Percentiles rank a stretch among this genome's conserved stretches.
These are phyloP conservation scores for Halcyon chelicuti DNA, from an alignment of 2,797 vertebrate species.

Conservation along the genomic window DNA sequence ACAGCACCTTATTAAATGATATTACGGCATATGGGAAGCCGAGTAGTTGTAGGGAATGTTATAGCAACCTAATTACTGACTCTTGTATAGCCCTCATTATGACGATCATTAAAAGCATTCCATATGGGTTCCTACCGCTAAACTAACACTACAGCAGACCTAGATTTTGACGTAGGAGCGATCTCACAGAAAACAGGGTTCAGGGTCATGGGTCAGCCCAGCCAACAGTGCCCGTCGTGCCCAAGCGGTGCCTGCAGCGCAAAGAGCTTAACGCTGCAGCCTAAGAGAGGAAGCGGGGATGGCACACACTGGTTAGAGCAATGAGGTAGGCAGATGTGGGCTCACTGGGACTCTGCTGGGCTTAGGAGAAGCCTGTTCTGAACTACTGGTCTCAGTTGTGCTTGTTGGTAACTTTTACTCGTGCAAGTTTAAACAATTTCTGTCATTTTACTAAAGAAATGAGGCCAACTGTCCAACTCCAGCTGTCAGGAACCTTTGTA, in stretches of 20 bases:
- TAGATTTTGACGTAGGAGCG: neutral
- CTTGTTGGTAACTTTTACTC: neutral
- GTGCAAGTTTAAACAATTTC: neutral
- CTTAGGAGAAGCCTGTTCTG: neutral
- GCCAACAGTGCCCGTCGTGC: no score
- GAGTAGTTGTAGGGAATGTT: neutral
- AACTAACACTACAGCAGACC: neutral
- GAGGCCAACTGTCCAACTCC: neutral
- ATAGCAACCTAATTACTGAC: neutral
- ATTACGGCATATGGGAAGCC: neutral
- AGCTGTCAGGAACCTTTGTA: neutral
- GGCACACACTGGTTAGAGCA: no score
- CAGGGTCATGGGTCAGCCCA: neutral
- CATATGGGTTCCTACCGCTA: neutral
- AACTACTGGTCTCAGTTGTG: neutral
- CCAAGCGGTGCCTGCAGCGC: fast-evolving
- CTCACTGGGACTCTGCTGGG: neutral
- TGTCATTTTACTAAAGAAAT: neutral
- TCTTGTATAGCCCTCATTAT: neutral
- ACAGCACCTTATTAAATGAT: neutral
- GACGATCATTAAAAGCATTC: neutral
- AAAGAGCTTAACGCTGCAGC: neutral
- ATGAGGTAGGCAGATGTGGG: fast-evolving
- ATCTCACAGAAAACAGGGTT: neutral
- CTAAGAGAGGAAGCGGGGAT: neutral